phyloP scores from a whole-genome alignment of 2,888 invertebrate species.

The Torymus aiolomorphi region DNA sequence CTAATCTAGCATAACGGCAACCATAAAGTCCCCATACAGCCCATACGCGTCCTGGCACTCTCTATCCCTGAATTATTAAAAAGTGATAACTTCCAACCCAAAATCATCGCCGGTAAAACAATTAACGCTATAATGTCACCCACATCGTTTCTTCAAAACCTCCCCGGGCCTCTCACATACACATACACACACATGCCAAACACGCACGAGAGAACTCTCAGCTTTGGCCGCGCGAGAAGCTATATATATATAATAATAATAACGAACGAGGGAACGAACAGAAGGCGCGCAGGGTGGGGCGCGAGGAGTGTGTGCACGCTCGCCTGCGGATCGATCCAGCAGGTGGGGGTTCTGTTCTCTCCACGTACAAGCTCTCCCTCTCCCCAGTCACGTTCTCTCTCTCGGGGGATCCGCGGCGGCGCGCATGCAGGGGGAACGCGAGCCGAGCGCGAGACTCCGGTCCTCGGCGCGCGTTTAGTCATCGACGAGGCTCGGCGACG shows the following conservation, averaged over 20 bases:
- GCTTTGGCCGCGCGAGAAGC: neutral
- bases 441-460: neutral
- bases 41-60: too few relatives aligned
- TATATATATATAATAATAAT: neutral
- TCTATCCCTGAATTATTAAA: too few relatives aligned
- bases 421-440: neutral
- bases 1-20: too few relatives aligned
- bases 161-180: too few relatives aligned
- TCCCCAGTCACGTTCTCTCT: neutral
- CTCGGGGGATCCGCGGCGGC: neutral
- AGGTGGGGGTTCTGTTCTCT: conserved; percentile 48
- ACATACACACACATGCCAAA: too few relatives aligned
- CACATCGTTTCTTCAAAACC: too few relatives aligned
- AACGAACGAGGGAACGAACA: conserved; percentile 8
- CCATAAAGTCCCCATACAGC: too few relatives aligned
- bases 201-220: neutral
- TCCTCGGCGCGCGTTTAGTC: conserved; percentile 37
- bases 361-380: conserved; percentile 2
- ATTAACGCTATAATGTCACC: too few relatives aligned
- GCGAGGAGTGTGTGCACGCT: neutral
- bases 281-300: conserved; percentile 11
- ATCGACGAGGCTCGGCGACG: conserved; percentile 24
- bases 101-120: too few relatives aligned
- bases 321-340: conserved; percentile 53
- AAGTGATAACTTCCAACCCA: too few relatives aligned